A percentile compares a stretch with the other conserved stretches of the same genome.
These are phyloP conservation scores for Aphelinus atriplicis DNA, from an alignment of 1,140 invertebrate species.

Conservation along the genomic window DNA sequence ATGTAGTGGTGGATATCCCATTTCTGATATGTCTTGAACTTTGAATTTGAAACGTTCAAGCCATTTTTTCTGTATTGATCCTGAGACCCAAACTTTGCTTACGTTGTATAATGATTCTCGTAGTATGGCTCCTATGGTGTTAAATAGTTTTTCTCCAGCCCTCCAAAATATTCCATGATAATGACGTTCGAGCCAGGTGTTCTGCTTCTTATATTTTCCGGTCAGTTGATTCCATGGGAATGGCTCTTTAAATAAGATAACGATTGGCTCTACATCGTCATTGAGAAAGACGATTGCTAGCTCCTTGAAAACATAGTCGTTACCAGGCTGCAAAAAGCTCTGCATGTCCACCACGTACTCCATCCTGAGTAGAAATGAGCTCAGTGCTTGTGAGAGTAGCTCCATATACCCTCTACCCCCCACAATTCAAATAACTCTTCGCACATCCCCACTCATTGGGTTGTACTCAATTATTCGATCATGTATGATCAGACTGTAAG, in stretches of 20 bases:
- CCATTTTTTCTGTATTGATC: not conserved
- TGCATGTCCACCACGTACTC: constrained; percentile 40
- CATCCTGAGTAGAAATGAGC: constrained; percentile 6
- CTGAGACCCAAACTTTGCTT: not conserved
- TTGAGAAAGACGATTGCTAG: constrained; percentile 30
- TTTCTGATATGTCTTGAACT: not conserved
- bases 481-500: constrained; percentile 42
- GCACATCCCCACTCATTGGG: constrained; percentile 32
- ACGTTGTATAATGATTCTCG: too few species aligned
- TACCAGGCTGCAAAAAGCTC: constrained; percentile 35
- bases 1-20: not conserved
- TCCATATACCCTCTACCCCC: too few species aligned
- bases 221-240: not conserved
- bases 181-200: not conserved
- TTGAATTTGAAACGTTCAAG: not conserved
- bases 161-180: not conserved
- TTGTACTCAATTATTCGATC: constrained; percentile 38
- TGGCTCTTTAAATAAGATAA: not conserved
- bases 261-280: not conserved
- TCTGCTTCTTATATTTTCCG: not conserved
- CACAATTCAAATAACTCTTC: constrained; percentile 7
- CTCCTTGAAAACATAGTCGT: constrained; percentile 43
- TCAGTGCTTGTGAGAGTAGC: too few species aligned
- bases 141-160: not conserved
- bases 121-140: too few species aligned